Base-by-base conservation (phyloP, 1,140 invertebrate genomes). In the Pristionchus pacificus region DNA sequence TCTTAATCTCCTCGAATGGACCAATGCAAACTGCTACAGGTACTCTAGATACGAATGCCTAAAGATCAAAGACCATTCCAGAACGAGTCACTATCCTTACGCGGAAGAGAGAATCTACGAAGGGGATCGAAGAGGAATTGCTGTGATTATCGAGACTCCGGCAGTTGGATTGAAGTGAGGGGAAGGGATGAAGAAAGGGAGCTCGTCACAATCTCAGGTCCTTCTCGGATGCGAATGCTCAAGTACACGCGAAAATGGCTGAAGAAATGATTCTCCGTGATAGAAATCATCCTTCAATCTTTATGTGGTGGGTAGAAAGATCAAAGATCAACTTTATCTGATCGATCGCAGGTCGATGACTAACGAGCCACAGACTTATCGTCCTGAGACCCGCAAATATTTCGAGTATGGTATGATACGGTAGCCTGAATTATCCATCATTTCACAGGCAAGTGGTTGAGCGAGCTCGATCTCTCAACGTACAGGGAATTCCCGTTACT, bases 21-120 rank as follows among this genome's bases (percentile, higher is more conserved):
- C 95, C 29, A 93, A 93, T 2, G 93, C 91, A 1, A 98, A 97
- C 86, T 89, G 91, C 19, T 97, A 95, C 84, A 88, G 96, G 27
- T 98, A 96, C 0, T 97, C 94, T 0, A 96, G 98, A 84, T 99
- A 98, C 86, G n/a, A n/a, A n/a, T n/a, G n/a, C n/a, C n/a, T n/a
- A n/a, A n/a, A n/a, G n/a, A 49, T 49, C 19, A 49, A 49, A 49
- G 6, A 49, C 19, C 6, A 49, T 49, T n/a, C n/a, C n/a, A n/a
- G 38, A 49, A 19, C 19, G 38, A 49, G 38, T 10, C 19, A 49
- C 38, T 49, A 10, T 49, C 19, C 6, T 49, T 19, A 49, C 19
- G n/a, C 19, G 38, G 6, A 98, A 81, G 95, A 98, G 86, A 91
- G 96, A 31, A 92, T 97, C 89, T 92, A 97, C 83, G 87, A 93